Percentiles rank a stretch among this genome's conserved stretches.
Conservation (phyloP, 2,797 vertebrate species). For the Siniperca obscura region DNA sequence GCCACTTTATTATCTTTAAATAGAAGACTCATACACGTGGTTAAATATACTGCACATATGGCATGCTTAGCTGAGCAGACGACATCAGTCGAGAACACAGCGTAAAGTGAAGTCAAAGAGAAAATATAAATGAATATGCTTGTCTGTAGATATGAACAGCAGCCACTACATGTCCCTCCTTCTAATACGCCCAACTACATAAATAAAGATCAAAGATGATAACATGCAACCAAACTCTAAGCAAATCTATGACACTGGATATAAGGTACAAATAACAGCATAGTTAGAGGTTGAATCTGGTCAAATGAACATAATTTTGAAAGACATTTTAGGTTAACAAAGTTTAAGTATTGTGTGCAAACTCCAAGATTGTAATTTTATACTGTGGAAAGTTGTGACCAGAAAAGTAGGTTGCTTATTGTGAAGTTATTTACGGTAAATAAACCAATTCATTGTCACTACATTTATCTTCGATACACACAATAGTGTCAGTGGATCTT, state of each 20-base stretch:
- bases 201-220: background rate
- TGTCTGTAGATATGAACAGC: background rate
- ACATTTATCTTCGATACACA: background rate
- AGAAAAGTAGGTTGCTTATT: background rate
- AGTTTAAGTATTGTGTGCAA: background rate
- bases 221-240: background rate
- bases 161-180: background rate
- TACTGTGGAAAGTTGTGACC: background rate
- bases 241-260: background rate
- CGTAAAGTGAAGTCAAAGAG: slow-evolving; percentile 6
- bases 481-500: background rate
- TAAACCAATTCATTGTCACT: background rate
- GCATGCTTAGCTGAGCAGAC: slow-evolving; percentile 26
- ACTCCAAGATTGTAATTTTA: background rate
- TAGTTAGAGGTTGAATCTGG: background rate
- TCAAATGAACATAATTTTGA: background rate
- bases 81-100: background rate
- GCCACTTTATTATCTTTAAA: slow-evolving; percentile 45
- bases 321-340: slow-evolving; percentile 1
- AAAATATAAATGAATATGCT: slow-evolving; percentile 18
- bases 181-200: background rate
- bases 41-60: slow-evolving; percentile 38
- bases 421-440: background rate
- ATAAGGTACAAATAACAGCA: background rate
- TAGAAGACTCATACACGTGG: slow-evolving; percentile 17